Base-by-base conservation (phyloP, 2,888 invertebrate species). In the Trichogramma dendrolimi region DNA sequence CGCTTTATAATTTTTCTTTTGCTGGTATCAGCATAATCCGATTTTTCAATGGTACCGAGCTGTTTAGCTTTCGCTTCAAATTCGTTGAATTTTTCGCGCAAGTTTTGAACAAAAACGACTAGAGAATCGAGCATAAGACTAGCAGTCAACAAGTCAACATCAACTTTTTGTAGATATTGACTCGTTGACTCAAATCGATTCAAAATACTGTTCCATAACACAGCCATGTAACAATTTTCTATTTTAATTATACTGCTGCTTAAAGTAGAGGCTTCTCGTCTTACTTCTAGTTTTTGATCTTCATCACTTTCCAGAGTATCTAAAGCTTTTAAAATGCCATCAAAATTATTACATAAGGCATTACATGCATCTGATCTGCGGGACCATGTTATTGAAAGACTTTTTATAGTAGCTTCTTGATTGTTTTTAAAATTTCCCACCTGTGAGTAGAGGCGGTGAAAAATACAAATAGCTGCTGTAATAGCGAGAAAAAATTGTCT, bases 401-500 rank as follows among this genome's bases (percentile, higher is more conserved):
- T 60, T 49, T 27, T 60, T 54, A 60, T n/a, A 10, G 39, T 52
- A 6, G 54, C 44, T 6, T 47, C 51, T 10, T 61, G 10, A 46
- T n/a, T n/a, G 27, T 27, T 6, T 11, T 14, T 8, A 60, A 27
- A 11, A 55, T 10, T 38, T 42, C 46, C 65, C 58, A 67, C 53
- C 70, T 57, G 55, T 67, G 60, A 48, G 70, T 69, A 14, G 69
- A 69, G 46, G 69, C 66, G 64, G 62, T 67, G 58, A 70, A 63
- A 57, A 70, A 70, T 11, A 54, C 65, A 53, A 67, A 72, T 27
- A 72, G 52, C 58, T 66, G 59, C 62, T 72, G 64, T 48, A 69
- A 53, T 39, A 70, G 63, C 43, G 59, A 57, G 63, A 70, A 69
- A 61, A 67, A 69, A 60, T 55, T 61, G 27, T 58, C 61, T 53